Percentiles rank a stretch among this genome's conserved stretches.
Conservation (phyloP, 2,113 vertebrate genomes). For the Bos javanicus region DNA sequence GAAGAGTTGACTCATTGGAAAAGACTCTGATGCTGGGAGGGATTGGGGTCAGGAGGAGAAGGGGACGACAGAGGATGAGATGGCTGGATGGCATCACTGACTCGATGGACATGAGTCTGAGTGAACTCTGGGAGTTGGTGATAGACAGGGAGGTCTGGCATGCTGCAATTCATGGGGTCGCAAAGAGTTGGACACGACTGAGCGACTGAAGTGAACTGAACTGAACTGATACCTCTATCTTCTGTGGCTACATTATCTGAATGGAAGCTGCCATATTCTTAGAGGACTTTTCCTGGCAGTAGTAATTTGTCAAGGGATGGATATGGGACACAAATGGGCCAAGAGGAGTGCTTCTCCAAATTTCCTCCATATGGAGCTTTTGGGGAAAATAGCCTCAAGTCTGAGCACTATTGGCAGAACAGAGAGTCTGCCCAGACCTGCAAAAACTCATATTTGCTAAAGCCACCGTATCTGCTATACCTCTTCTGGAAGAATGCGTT, state of each 20-base stretch:
- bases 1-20: too few species aligned
- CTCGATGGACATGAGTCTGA: too few species aligned
- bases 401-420: background rate
- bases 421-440: background rate
- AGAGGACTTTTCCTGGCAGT: background rate
- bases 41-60: too few species aligned
- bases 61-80: too few species aligned
- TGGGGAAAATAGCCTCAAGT: background rate
- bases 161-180: too few species aligned
- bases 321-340: background rate
- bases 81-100: too few species aligned
- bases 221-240: background rate
- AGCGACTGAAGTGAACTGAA: too few species aligned
- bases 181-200: too few species aligned
- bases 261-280: background rate
- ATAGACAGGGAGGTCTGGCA: too few species aligned
- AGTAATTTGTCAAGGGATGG: background rate
- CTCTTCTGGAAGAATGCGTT: background rate
- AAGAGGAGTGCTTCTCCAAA: background rate
- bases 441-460: background rate
- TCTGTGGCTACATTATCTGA: background rate
- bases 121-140: too few species aligned
- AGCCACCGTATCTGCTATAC: background rate
- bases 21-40: too few species aligned
- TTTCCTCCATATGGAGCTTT: background rate